Evolutionary conservation across 2,888 invertebrate species (phyloP).

Genomic region (Eucera pruinosa): DNA sequence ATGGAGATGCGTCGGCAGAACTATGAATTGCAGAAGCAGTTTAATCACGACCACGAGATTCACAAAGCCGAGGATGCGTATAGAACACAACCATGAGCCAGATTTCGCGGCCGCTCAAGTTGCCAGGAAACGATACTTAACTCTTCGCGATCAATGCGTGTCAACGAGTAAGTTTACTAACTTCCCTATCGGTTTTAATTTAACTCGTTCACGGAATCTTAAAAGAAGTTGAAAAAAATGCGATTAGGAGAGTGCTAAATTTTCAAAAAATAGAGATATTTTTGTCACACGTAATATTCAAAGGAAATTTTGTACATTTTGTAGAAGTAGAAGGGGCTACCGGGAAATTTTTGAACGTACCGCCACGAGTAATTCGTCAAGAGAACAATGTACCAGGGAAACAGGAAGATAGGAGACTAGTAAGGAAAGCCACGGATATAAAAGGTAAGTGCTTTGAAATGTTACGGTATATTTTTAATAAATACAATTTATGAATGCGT

Average conservation of each 20-base stretch:
- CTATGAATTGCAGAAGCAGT: slow-evolving; percentile 83
- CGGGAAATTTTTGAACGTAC: not conserved
- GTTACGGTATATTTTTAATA: not conserved
- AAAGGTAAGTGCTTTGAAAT: slow-evolving; percentile 37
- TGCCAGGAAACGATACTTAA: slow-evolving; percentile 80
- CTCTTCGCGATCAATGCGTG: slow-evolving; percentile 72
- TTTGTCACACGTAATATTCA: not conserved
- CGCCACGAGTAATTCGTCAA: slow-evolving; percentile 1
- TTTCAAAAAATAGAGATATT: not conserved
- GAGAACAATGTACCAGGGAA: slow-evolving; percentile 12
- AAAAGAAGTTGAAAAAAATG: not conserved
- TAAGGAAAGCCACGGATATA: slow-evolving; percentile 2
- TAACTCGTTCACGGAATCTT: not conserved
- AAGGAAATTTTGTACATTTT: not conserved
- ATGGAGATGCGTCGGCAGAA: slow-evolving; percentile 85
- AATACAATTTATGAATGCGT: not conserved
- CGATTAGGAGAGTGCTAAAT: not conserved
- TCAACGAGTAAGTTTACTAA: slow-evolving; percentile 60
- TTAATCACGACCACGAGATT: slow-evolving; percentile 83
- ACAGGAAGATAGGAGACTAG: slow-evolving; percentile 1
- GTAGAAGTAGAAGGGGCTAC: slow-evolving; percentile 19
- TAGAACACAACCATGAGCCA: slow-evolving; percentile 84
- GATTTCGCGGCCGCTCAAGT: slow-evolving; percentile 83
- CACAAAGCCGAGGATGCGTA: slow-evolving; percentile 81
- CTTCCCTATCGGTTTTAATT: not conserved